Evolutionary conservation across 2,888 invertebrate genomes (phyloP).

Genomic region (Apamea crenata): DNA sequence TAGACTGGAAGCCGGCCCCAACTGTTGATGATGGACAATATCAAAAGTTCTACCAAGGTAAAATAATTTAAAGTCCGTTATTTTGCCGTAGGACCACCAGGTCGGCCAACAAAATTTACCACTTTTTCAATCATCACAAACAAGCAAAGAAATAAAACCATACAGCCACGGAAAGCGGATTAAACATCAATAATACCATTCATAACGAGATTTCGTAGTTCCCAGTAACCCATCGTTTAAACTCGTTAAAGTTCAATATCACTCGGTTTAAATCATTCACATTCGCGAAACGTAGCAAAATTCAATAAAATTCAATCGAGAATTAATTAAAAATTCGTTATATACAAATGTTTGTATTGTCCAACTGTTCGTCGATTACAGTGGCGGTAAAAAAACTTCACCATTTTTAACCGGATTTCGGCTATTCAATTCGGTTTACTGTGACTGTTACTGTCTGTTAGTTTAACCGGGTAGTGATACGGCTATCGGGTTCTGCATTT

Average conservation of each 20-base stretch:
- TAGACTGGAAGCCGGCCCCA: background rate
- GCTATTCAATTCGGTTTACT: slow-evolving; percentile 54
- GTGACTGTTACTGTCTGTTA: slow-evolving; percentile 45
- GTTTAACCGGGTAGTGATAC: slow-evolving; percentile 45
- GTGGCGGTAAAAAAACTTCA: slow-evolving; percentile 54
- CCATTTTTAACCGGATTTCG: slow-evolving; percentile 60
- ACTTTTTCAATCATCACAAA: slow-evolving; percentile 6
- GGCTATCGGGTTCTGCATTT: slow-evolving; percentile 34
- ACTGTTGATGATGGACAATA: background rate
- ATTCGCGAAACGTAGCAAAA: slow-evolving; percentile 58
- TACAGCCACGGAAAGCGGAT: slow-evolving; percentile 24
- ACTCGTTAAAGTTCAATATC: slow-evolving; percentile 52
- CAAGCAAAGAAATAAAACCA: slow-evolving; percentile 13
- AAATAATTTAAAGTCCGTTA: background rate
- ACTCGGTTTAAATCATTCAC: slow-evolving; percentile 59
- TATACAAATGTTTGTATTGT: slow-evolving; percentile 68
- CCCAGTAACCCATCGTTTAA: slow-evolving; percentile 44
- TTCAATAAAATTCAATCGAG: slow-evolving; percentile 69
- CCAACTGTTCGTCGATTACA: slow-evolving; percentile 67
- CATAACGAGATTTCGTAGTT: slow-evolving; percentile 49
- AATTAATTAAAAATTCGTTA: slow-evolving; percentile 73
- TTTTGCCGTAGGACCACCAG: background rate
- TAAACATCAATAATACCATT: slow-evolving; percentile 41
- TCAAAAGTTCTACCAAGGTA: background rate
- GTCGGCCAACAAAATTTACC: background rate